Conservation (phyloP, 2,797 vertebrate genomes). For the Tadarida brasiliensis region DNA sequence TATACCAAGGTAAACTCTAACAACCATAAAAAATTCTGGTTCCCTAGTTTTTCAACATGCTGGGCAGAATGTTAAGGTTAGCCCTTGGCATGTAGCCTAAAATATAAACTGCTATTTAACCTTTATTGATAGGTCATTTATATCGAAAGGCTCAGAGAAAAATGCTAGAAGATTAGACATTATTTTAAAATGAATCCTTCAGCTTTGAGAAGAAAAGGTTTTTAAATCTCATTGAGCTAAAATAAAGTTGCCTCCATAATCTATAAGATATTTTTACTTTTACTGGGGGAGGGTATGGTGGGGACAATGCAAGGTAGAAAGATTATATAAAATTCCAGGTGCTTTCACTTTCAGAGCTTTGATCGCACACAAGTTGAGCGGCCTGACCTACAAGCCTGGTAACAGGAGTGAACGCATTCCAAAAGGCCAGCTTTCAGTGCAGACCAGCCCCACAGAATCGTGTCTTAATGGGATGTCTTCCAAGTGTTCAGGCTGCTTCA, state of each 20-base stretch:
- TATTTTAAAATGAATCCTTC: slow-evolving; percentile 27
- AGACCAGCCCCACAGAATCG: not conserved
- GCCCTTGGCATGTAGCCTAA: not conserved
- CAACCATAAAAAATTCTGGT: not conserved
- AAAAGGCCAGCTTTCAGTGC: not conserved
- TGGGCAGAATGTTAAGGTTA: slow-evolving; percentile 55
- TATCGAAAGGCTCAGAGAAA: not conserved
- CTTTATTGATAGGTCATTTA: slow-evolving; percentile 30
- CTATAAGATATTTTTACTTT: not conserved
- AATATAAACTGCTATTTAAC: slow-evolving; percentile 46
- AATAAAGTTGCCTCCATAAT: not conserved
- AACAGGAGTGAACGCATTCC: not conserved
- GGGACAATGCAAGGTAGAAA: not conserved
- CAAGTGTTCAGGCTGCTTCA: not conserved
- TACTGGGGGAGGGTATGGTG: fast-evolving
- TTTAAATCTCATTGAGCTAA: not conserved
- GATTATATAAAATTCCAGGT: not conserved
- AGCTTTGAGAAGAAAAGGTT: not conserved
- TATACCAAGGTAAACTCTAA: not conserved
- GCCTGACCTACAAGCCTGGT: not conserved
- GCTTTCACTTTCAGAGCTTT: not conserved
- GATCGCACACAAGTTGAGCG: not conserved
- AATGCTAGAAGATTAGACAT: not conserved
- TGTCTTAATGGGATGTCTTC: not conserved
- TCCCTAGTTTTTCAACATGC: not conserved